Evolutionary conservation across 2,113 vertebrate species (phyloP), one percentile per base, ranked within the genome.

Genomic region (Sceloporus undulatus): DNA sequence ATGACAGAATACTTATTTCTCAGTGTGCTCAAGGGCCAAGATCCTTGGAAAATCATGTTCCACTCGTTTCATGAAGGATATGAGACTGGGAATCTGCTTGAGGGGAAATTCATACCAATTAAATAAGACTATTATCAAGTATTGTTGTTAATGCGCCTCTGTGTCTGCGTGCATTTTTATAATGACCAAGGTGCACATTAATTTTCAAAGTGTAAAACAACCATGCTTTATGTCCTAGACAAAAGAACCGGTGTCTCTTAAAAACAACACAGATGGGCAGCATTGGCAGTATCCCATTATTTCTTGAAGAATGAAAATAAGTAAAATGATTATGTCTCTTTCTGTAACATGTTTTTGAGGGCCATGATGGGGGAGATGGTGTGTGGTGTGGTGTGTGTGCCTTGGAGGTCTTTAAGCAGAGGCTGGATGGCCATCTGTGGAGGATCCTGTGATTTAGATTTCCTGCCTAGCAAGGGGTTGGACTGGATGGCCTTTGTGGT

Each of bases 71-170:
- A 95, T 92, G 90, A 92, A 95, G 92, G 92, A 93, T 96, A 94
- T 92, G 92, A 87, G 76, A 94, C 88, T 4, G 54, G 79, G 83
- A 95, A 87, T 96, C 92, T 94, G 94, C 92, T 90, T 76, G 94
- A 95, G 87, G 91, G 90, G 11, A 0, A 96, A 97, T 98, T 98
- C 97, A 96, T 98, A 98, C 97, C 95, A 71, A 96, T 95, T 96
- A 94, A 98, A 98, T 99, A 98, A 99, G 98, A 96, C 95, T 98
- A 85, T 94, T 95, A 96, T 89, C 94, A 94, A 96, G 91, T 96
- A 94, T 95, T 92, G 91, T 96, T 97, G 95, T 95, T 96, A 92
- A 13, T 4, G 4, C 8, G 9, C 11, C 74, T 90, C 76, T 74
- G 71, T 6, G 0, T 79, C 40, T 1, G 85, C 62, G 88, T 89